Conservation (phyloP, 2,888 invertebrate genomes). For the Hydrotaea cyrtoneurina region DNA sequence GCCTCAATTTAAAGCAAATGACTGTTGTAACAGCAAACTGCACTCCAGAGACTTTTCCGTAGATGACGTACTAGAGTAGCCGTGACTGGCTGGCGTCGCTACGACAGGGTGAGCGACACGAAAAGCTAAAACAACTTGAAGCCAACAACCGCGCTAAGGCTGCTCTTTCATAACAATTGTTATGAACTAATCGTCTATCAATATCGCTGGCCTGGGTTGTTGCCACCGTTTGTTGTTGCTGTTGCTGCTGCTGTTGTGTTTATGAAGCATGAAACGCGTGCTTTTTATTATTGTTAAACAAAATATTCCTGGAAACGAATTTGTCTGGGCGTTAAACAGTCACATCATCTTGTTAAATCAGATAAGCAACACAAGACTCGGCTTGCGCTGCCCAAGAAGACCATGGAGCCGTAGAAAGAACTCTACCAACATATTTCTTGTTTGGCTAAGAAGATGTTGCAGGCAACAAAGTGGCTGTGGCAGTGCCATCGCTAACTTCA, state of each 20-base stretch:
- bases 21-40: conserved; percentile 71
- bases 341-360: conserved; percentile 65
- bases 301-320: conserved; percentile 68
- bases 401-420: background rate
- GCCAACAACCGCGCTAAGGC: conserved; percentile 18
- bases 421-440: background rate
- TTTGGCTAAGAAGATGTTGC: background rate
- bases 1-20: conserved; percentile 76
- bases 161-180: conserved; percentile 56
- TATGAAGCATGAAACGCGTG: conserved; percentile 66
- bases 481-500: conserved; percentile 44
- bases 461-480: background rate
- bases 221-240: conserved; percentile 5
- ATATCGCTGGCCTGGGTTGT: conserved; percentile 43
- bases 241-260: conserved; percentile 16
- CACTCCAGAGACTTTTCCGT: conserved; percentile 75
- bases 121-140: background rate
- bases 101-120: background rate
- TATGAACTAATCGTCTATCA: conserved; percentile 66
- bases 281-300: conserved; percentile 66
- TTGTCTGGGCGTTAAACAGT: conserved; percentile 68
- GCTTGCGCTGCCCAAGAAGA: background rate
- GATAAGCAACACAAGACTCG: conserved; percentile 40
- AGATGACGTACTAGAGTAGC: background rate
- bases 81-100: background rate